phyloP scores from a whole-genome alignment of 2,797 vertebrate genomes.

The Aerospiza tachiro region DNA sequence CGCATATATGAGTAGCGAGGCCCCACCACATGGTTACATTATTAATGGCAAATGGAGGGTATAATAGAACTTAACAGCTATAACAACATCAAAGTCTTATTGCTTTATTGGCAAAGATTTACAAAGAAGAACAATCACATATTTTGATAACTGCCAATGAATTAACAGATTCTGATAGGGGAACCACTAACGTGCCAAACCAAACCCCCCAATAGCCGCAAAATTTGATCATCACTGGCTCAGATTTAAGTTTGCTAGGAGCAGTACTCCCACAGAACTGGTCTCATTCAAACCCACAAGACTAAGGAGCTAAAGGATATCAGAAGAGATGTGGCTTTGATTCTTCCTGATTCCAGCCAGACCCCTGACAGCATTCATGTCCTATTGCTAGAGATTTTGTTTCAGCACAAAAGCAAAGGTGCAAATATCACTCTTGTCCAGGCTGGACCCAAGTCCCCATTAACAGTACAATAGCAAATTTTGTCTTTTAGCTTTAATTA shows the following conservation, averaged over 20 bases:
- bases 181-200: fast-evolving
- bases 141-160: neutral
- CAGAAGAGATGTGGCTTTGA: neutral
- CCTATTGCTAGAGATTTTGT: neutral
- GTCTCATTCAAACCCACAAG: neutral
- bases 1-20: neutral
- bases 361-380: neutral
- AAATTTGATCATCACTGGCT: neutral
- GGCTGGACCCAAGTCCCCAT: neutral
- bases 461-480: neutral
- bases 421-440: neutral
- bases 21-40: neutral
- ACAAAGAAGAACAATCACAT: neutral
- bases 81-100: neutral
- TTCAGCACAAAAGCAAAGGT: neutral
- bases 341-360: neutral
- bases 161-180: neutral
- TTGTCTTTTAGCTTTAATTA: neutral
- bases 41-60: neutral
- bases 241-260: neutral
- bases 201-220: fast-evolving
- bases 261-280: neutral
- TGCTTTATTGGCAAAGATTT: neutral
- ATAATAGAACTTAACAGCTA: neutral
- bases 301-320: neutral